Conservation (phyloP, 1,140 invertebrate species). For the Caenorhabditis latens region DNA sequence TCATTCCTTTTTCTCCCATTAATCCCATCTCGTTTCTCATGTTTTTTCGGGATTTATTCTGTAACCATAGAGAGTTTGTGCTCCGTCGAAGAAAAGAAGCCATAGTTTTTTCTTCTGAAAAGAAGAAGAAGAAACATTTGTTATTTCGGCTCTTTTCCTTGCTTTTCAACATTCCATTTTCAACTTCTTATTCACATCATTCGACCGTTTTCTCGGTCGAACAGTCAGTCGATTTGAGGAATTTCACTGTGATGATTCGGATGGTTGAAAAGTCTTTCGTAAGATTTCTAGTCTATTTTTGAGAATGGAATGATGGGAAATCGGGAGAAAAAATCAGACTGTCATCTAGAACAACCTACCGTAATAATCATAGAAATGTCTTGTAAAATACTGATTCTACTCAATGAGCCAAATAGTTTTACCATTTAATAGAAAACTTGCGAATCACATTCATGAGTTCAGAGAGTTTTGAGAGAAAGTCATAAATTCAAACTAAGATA, state of each 20-base stretch:
- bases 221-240: constrained; percentile 7
- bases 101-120: constrained; percentile 46
- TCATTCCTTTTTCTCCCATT: not conserved
- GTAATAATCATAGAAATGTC: too few species aligned
- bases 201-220: not conserved
- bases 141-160: not conserved
- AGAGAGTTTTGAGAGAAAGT: too few species aligned
- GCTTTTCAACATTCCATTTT: not conserved
- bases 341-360: too few species aligned
- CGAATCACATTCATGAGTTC: too few species aligned
- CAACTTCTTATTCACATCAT: not conserved
- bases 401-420: too few species aligned
- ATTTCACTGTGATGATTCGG: constrained; percentile 29
- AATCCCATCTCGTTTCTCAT: constrained; percentile 17
- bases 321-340: not conserved
- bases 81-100: constrained; percentile 1
- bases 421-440: too few species aligned
- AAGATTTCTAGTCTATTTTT: not conserved
- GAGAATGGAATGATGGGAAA: not conserved
- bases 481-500: too few species aligned
- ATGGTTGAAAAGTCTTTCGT: constrained; percentile 38
- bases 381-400: too few species aligned
- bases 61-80: constrained; percentile 16
- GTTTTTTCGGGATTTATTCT: constrained; percentile 49
- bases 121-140: constrained; percentile 25